These are phyloP conservation scores for Saturnia pavonia DNA, from an alignment of 2,888 invertebrate genomes.

Conservation along the genomic window DNA sequence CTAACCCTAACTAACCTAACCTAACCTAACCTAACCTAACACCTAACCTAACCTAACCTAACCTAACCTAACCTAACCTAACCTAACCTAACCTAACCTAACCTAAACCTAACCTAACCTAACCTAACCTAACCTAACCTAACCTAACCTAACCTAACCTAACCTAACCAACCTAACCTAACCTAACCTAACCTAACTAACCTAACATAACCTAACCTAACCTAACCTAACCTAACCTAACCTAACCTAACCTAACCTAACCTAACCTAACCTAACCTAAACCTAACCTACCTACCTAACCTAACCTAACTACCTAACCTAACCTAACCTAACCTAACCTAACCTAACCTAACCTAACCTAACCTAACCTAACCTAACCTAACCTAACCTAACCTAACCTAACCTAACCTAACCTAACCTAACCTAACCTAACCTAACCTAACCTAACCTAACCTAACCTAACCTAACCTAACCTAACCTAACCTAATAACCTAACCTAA, in stretches of 20 bases:
- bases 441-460: conserved; percentile 23
- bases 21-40: conserved; percentile 32
- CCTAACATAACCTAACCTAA: conserved; percentile 27
- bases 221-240: conserved; percentile 28
- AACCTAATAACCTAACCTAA: conserved; percentile 23
- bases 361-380: conserved; percentile 22
- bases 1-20: conserved; percentile 29
- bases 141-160: conserved; percentile 27
- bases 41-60: conserved; percentile 32
- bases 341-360: conserved; percentile 23
- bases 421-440: conserved; percentile 28
- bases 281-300: too few relatives aligned
- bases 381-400: conserved; percentile 26
- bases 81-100: conserved; percentile 28
- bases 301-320: conserved; percentile 15
- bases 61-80: conserved; percentile 23
- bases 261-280: too few relatives aligned
- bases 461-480: conserved; percentile 24
- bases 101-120: conserved; percentile 31
- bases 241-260: conserved; percentile 4
- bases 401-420: conserved; percentile 29
- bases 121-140: conserved; percentile 32
- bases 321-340: conserved; percentile 24
- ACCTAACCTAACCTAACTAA: conserved; percentile 25
- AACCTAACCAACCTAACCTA: too few relatives aligned